Evolutionary conservation across 2,797 vertebrate species (phyloP).

Genomic region (Ciconia nigra): DNA sequence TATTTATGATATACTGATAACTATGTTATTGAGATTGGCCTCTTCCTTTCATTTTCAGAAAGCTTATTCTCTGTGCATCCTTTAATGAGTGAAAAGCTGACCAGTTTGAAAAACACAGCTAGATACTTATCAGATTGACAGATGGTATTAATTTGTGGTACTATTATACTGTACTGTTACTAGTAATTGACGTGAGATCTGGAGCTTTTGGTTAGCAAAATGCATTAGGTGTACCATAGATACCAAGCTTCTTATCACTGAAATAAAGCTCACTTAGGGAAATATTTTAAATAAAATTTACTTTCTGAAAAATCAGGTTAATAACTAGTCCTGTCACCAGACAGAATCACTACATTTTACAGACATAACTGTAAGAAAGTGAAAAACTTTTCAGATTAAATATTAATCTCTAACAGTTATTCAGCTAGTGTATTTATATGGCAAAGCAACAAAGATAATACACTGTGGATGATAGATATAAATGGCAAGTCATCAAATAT

Average conservation of each 20-base stretch:
- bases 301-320: background rate
- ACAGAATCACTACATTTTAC: background rate
- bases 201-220: background rate
- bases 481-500: background rate
- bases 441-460: background rate
- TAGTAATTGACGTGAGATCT: background rate
- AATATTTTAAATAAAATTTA: background rate
- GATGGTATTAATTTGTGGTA: slow-evolving; percentile 11
- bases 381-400: background rate
- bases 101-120: background rate
- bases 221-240: background rate
- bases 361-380: background rate
- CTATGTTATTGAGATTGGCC: background rate
- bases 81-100: background rate
- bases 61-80: background rate
- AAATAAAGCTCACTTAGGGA: background rate
- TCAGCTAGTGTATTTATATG: background rate
- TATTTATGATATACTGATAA: background rate
- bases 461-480: background rate
- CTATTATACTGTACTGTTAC: background rate
- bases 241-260: background rate
- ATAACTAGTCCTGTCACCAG: background rate
- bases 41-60: background rate
- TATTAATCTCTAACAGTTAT: background rate
- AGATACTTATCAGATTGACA: background rate